Conservation (phyloP, 2,888 invertebrate genomes). For the Rhaphigaster nebulosa region DNA sequence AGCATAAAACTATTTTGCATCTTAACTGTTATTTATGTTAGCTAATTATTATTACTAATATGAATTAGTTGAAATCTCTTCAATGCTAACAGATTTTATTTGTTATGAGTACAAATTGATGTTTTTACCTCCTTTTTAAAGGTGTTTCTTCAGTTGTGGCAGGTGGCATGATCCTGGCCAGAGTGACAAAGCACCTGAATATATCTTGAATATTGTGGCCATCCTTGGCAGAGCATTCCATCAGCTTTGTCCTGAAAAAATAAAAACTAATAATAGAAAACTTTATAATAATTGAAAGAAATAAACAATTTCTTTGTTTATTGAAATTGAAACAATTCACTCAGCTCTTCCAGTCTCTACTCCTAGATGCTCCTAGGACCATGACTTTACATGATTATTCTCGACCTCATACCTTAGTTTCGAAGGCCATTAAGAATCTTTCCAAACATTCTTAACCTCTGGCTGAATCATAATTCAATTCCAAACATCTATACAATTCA, state of each 20-base stretch:
- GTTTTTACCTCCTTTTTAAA: slow-evolving; percentile 76
- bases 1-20: not conserved
- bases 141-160: slow-evolving; percentile 69
- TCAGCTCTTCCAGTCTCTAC: too few species aligned
- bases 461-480: too few species aligned
- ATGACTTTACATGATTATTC: too few species aligned
- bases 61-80: not conserved
- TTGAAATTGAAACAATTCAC: too few species aligned
- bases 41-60: not conserved
- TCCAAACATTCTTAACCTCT: too few species aligned
- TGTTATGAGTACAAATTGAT: not conserved
- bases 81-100: not conserved
- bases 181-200: slow-evolving; percentile 83
- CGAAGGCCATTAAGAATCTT: not conserved
- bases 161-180: slow-evolving; percentile 79
- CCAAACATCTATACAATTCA: too few species aligned
- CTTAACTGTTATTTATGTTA: not conserved
- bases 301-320: too few species aligned
- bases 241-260: slow-evolving; percentile 77
- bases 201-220: slow-evolving; percentile 84
- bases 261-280: too few species aligned
- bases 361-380: too few species aligned
- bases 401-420: too few species aligned
- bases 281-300: too few species aligned
- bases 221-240: slow-evolving; percentile 85